These are phyloP conservation scores for Bothrops jararaca DNA, from an alignment of 2,113 vertebrate genomes.

Conservation along the genomic window DNA sequence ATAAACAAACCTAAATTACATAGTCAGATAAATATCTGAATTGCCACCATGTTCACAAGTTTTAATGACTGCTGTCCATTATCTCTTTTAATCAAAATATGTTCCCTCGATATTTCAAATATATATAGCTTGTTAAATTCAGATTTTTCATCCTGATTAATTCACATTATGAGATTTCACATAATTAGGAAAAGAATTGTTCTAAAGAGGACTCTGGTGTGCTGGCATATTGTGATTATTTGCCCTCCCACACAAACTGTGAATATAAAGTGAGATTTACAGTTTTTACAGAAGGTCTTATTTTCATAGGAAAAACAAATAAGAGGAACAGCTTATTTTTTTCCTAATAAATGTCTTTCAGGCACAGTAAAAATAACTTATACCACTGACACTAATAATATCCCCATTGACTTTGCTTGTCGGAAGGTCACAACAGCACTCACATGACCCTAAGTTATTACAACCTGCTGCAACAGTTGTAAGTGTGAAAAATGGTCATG, in stretches of 20 bases:
- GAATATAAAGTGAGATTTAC: not conserved
- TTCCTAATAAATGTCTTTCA: not conserved
- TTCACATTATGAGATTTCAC: not conserved
- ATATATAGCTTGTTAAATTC: not conserved
- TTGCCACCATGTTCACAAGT: not conserved
- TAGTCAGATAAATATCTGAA: not conserved
- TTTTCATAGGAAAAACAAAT: not conserved
- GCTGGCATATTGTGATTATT: not conserved
- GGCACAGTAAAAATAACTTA: not conserved
- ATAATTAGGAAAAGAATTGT: not conserved
- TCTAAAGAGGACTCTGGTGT: not conserved
- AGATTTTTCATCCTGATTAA: not conserved
- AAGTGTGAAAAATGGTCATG: not conserved
- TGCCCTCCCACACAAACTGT: not conserved
- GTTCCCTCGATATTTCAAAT: not conserved
- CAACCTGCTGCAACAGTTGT: not conserved
- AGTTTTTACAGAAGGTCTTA: not conserved
- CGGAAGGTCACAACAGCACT: not conserved
- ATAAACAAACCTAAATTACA: not conserved
- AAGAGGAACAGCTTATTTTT: conserved; percentile 1
- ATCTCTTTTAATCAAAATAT: not conserved
- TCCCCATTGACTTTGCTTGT: not conserved
- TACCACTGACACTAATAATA: not conserved
- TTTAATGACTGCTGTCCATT: not conserved
- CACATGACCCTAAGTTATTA: not conserved